Percentiles rank a stretch among this genome's conserved stretches.
Conservation (phyloP, 2,888 invertebrate genomes). For the Micoletzkya japonica region DNA sequence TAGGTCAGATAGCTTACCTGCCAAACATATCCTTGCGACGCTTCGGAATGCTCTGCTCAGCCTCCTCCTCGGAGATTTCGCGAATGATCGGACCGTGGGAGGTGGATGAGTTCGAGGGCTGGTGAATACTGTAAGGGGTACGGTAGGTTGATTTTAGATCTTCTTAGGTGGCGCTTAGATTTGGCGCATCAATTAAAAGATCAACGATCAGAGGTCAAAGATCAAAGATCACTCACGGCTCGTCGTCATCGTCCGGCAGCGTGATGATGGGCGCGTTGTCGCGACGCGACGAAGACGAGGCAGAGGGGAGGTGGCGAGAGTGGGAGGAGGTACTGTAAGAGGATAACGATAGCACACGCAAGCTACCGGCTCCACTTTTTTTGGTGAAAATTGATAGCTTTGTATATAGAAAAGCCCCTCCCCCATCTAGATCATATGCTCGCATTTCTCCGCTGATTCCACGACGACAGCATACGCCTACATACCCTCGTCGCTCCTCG, state of each 20-base stretch:
- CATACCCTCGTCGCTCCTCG: slow-evolving; percentile 14
- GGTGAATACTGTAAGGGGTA: background rate
- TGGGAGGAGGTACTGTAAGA: too few relatives aligned
- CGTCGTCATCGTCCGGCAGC: slow-evolving; percentile 48
- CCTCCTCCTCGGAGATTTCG: slow-evolving; percentile 60
- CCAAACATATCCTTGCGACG: slow-evolving; percentile 26
- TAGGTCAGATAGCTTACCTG: slow-evolving; percentile 12
- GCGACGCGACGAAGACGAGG: background rate
- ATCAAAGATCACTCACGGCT: background rate
- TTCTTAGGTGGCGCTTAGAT: background rate
- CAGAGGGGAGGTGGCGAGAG: too few relatives aligned
- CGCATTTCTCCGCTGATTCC: background rate
- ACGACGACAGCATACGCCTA: background rate
- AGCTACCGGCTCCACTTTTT: too few relatives aligned
- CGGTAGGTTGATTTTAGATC: background rate
- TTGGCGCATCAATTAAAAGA: background rate
- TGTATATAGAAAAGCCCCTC: background rate
- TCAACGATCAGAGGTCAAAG: background rate
- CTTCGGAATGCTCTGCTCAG: slow-evolving; percentile 49
- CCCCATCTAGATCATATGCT: background rate
- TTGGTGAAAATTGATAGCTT: background rate
- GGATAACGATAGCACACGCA: too few relatives aligned
- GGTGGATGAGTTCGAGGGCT: background rate
- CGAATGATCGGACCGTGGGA: slow-evolving; percentile 50
- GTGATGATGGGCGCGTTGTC: slow-evolving; percentile 42